A percentile compares a stretch with the other conserved stretches of the same genome.
These are phyloP conservation scores for Danaus chrysippus DNA, from an alignment of 2,888 invertebrate species.

Conservation along the genomic window DNA sequence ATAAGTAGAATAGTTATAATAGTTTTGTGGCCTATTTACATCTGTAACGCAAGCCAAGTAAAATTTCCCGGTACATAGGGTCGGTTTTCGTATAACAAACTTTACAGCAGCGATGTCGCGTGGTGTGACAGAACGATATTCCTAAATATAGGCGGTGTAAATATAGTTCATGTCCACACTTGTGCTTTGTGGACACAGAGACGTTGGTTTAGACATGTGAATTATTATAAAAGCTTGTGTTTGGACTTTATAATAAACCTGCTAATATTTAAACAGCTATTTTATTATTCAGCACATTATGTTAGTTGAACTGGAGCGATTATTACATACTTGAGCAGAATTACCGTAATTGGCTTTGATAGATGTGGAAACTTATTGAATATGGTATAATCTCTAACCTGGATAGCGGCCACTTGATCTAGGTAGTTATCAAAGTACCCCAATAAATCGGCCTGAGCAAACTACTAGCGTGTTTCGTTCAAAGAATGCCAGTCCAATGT, in stretches of 20 bases:
- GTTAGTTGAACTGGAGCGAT: too few relatives aligned
- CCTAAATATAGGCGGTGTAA: constrained; percentile 63
- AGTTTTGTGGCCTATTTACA: constrained; percentile 32
- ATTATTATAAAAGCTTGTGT: constrained; percentile 2
- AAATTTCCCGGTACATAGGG: constrained; percentile 26
- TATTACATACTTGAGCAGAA: too few relatives aligned
- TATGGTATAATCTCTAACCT: too few relatives aligned
- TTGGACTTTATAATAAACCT: too few relatives aligned
- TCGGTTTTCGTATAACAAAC: constrained; percentile 28
- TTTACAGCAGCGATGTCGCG: constrained; percentile 53
- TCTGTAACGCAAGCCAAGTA: constrained; percentile 14
- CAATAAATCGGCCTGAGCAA: too few relatives aligned
- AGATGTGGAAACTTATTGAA: too few relatives aligned
- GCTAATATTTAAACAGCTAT: neutral
- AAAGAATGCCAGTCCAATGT: too few relatives aligned
- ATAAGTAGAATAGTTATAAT: constrained; percentile 11
- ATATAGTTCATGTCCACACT: constrained; percentile 56
- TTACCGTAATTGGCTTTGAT: too few relatives aligned
- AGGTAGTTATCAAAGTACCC: too few relatives aligned
- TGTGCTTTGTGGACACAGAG: constrained; percentile 44
- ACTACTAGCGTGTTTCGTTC: too few relatives aligned
- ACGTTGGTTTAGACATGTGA: neutral
- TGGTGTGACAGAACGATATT: constrained; percentile 59
- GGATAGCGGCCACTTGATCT: too few relatives aligned
- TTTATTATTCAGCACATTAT: too few relatives aligned